Percentiles rank a stretch among this genome's conserved stretches.
Conservation (phyloP, 2,113 vertebrate genomes). For the Myotis lucifugus region DNA sequence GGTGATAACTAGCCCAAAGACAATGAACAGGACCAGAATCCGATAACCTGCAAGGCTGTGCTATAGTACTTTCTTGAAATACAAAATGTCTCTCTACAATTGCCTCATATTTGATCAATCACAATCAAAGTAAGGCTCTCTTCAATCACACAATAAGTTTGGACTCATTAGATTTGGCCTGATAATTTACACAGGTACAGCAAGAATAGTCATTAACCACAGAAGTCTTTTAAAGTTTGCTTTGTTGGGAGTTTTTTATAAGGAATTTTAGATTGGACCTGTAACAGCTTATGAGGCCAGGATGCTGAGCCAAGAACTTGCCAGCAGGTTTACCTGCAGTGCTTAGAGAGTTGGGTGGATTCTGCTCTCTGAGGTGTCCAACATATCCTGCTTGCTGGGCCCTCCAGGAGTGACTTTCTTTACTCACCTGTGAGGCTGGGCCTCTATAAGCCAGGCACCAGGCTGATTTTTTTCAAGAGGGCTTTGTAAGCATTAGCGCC, state of each 20-base stretch:
- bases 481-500: neutral
- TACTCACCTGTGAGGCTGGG: neutral
- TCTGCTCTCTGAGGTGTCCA: neutral
- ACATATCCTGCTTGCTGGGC: neutral
- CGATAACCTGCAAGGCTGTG: neutral
- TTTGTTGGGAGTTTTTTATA: neutral
- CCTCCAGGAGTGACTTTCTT: neutral
- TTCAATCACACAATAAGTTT: neutral
- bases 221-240: neutral
- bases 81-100: neutral
- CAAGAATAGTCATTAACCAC: neutral
- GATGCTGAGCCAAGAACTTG: neutral
- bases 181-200: neutral
- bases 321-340: neutral
- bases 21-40: neutral
- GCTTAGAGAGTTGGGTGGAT: neutral
- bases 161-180: neutral
- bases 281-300: neutral
- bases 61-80: neutral
- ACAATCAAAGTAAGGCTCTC: conserved; percentile 7
- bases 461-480: neutral
- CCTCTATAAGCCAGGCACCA: neutral
- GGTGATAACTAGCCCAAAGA: neutral
- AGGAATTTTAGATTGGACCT: neutral
- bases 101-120: neutral